phyloP scores from a whole-genome alignment of 2,797 vertebrate species.

The Chaetophractus vellerosus region DNA sequence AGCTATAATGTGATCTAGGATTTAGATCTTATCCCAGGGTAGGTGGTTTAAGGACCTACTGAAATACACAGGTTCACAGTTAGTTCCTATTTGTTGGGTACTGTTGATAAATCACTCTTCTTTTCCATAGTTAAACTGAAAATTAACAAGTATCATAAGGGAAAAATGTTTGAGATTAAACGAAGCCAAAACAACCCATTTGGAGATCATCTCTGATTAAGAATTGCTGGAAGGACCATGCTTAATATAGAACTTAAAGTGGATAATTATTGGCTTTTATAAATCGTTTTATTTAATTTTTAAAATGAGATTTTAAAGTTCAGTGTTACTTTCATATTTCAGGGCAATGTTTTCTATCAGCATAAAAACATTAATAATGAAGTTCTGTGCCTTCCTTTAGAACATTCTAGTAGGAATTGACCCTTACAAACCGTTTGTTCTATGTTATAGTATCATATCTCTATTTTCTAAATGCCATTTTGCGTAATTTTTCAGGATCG shows the following conservation, averaged over 20 bases:
- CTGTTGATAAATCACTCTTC: slow-evolving; percentile 26
- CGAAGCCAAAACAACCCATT: slow-evolving; percentile 84
- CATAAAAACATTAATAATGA: slow-evolving; percentile 56
- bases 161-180: slow-evolving; percentile 77
- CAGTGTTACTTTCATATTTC: slow-evolving; percentile 82
- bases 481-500: not conserved
- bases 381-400: slow-evolving; percentile 14
- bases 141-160: slow-evolving; percentile 25
- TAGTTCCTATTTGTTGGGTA: slow-evolving; percentile 13
- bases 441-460: not conserved
- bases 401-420: not conserved
- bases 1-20: not conserved
- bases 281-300: slow-evolving; percentile 84
- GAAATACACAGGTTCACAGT: not conserved
- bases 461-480: slow-evolving; percentile 30
- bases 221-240: slow-evolving; percentile 82
- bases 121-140: slow-evolving; percentile 15
- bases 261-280: slow-evolving; percentile 82
- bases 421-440: not conserved
- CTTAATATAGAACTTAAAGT: slow-evolving; percentile 82
- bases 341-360: slow-evolving; percentile 24
- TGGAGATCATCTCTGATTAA: slow-evolving; percentile 76
- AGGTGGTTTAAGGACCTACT: not conserved
- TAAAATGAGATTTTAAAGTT: slow-evolving; percentile 83
- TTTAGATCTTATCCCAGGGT: not conserved